Conservation (phyloP, 2,113 vertebrate species). For the Marmota flaviventris region DNA sequence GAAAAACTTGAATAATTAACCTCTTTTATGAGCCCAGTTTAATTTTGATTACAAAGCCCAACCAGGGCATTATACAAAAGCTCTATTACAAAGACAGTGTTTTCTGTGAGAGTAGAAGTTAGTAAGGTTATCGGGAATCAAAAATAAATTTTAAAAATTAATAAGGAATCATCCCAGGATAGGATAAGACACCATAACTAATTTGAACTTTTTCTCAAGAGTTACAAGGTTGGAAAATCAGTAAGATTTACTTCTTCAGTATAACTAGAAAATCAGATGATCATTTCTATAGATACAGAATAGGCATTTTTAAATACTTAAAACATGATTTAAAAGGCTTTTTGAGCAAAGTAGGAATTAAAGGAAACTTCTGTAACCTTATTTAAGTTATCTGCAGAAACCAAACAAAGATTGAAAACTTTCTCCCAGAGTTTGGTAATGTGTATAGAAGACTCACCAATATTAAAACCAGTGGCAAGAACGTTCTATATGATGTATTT, state of each 20-base stretch:
- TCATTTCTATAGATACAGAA: background rate
- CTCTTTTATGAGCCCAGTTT: background rate
- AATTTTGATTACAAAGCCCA: conserved; percentile 17
- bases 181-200: background rate
- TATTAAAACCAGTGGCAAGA: background rate
- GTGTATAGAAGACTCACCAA: background rate
- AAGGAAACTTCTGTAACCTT: background rate
- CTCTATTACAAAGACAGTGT: background rate
- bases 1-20: background rate
- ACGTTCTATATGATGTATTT: background rate
- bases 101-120: background rate
- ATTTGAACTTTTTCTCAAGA: background rate
- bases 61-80: background rate
- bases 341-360: background rate
- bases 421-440: background rate
- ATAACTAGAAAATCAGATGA: background rate
- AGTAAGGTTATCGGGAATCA: background rate
- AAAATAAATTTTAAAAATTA: too few relatives aligned
- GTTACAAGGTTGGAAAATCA: conserved; percentile 2
- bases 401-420: background rate
- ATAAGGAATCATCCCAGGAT: background rate
- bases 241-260: background rate
- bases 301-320: background rate
- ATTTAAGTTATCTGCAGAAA: background rate
- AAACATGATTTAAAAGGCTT: background rate